These are phyloP conservation scores for Panulirus ornatus DNA, from an alignment of 1,140 invertebrate species.

Conservation along the genomic window DNA sequence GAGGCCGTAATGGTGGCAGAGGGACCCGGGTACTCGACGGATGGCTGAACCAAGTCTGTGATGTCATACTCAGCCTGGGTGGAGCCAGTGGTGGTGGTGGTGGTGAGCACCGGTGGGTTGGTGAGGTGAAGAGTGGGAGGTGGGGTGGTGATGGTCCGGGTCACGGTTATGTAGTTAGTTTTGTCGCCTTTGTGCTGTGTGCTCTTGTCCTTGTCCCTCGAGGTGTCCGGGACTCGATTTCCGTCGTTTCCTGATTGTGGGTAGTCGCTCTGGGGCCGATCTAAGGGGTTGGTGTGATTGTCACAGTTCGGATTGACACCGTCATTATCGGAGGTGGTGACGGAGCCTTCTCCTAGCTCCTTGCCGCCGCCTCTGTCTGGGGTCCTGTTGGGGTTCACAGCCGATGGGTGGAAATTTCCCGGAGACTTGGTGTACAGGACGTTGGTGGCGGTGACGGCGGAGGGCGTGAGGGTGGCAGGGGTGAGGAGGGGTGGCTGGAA, in stretches of 20 bases:
- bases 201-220: constrained; percentile 2
- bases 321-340: neutral
- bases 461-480: constrained; percentile 26
- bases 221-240: neutral
- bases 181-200: neutral
- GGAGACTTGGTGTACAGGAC: neutral
- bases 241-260: neutral
- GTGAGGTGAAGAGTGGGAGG: constrained; percentile 22
- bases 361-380: constrained; percentile 42
- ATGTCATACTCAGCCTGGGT: constrained; percentile 5
- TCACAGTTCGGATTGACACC: neutral
- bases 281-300: neutral
- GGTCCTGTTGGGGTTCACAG: neutral
- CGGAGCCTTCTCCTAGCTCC: neutral
- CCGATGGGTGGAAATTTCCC: no score
- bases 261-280: constrained; percentile 44
- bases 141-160: constrained; percentile 38
- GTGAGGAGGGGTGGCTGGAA: constrained; percentile 25
- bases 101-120: neutral
- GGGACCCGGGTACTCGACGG: constrained; percentile 60
- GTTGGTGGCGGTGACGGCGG: constrained; percentile 22
- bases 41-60: constrained; percentile 50
- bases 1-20: constrained; percentile 25
- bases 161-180: constrained; percentile 46
- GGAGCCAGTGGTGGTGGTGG: neutral